Conservation (phyloP, 2,888 invertebrate genomes). For the Apotomis capreana region DNA sequence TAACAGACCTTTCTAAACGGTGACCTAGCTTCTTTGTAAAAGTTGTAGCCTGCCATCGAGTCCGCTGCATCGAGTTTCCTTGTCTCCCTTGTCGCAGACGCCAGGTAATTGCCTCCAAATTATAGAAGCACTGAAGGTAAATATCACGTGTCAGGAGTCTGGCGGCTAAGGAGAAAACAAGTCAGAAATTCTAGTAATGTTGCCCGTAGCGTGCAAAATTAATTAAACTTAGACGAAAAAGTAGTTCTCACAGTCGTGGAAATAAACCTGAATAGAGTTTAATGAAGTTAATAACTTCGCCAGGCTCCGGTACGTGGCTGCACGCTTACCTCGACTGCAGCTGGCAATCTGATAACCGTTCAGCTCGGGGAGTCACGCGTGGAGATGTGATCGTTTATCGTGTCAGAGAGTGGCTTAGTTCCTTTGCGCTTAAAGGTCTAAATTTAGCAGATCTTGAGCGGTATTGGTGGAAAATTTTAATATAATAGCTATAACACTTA, state of each 20-base stretch:
- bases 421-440: too few species aligned
- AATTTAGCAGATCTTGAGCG: too few species aligned
- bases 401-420: background rate
- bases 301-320: slow-evolving; percentile 4
- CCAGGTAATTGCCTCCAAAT: too few species aligned
- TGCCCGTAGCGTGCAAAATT: background rate
- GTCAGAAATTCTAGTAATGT: background rate
- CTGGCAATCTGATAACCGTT: background rate
- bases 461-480: too few species aligned
- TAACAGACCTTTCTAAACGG: too few species aligned
- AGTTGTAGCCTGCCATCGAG: background rate
- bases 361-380: background rate
- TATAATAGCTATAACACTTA: too few species aligned
- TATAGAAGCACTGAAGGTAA: background rate
- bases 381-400: background rate
- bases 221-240: background rate
- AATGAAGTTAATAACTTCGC: slow-evolving; percentile 16
- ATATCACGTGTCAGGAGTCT: background rate
- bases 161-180: background rate
- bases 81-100: too few species aligned
- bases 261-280: background rate
- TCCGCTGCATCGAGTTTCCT: too few species aligned
- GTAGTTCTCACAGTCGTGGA: slow-evolving; percentile 5
- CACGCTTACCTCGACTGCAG: background rate
- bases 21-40: background rate